Evolutionary conservation across 2,888 invertebrate species (phyloP).

Genomic region (Drosophila aldrichi): DNA sequence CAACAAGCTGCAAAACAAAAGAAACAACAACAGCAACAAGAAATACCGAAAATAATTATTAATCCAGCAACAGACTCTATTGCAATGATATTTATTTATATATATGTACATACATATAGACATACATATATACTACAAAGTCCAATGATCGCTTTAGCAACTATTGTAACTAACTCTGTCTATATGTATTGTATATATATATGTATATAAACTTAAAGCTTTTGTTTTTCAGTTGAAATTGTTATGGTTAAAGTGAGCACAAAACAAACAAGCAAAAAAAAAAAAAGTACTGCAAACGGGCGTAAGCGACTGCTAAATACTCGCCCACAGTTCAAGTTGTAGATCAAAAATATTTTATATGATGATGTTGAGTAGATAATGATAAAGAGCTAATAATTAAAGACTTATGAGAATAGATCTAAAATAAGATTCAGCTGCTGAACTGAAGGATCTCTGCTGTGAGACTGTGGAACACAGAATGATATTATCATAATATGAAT

Average conservation of each 20-base stretch:
- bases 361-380: neutral
- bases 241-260: neutral
- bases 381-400: neutral
- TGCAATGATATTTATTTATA: constrained; percentile 7
- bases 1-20: constrained; percentile 2
- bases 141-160: constrained; percentile 21
- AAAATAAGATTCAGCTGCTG: neutral
- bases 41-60: constrained; percentile 4
- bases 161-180: constrained; percentile 3
- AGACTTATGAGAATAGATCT: neutral
- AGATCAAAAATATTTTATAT: neutral
- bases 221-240: constrained; percentile 12
- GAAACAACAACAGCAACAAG: neutral
- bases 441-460: neutral
- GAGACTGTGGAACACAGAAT: too few species aligned
- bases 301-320: neutral
- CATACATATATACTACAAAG: constrained; percentile 1
- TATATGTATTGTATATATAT: constrained; percentile 1
- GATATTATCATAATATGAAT: too few species aligned
- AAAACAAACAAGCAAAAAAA: neutral
- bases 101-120: neutral
- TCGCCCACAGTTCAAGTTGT: neutral
- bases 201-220: constrained; percentile 8
- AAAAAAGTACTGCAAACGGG: neutral
- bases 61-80: neutral